Percentiles rank a stretch among this genome's conserved stretches.
Conservation (phyloP, 92 coral and sea anemone genomes). For the Actinernus sp. region DNA sequence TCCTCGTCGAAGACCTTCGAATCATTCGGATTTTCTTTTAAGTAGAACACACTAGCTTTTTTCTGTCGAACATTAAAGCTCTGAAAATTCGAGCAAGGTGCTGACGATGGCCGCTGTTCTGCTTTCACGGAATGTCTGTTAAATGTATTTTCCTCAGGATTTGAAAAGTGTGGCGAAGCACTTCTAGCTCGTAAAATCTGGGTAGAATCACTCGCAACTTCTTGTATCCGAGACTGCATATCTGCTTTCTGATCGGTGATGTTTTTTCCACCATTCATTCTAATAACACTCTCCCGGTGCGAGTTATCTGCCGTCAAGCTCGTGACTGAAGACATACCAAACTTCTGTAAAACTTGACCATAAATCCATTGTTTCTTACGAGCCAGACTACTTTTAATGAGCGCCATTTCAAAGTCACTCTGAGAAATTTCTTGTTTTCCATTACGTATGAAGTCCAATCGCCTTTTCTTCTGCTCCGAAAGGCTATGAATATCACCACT, state of each 20-base stretch:
- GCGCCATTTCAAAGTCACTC: constrained; percentile 31
- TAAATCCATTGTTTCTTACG: constrained; percentile 27
- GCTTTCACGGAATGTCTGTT: not conserved
- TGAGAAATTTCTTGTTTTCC: constrained; percentile 34
- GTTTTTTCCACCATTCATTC: not conserved
- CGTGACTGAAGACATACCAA: constrained; percentile 24
- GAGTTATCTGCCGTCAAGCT: constrained; percentile 17
- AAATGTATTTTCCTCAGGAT: not conserved
- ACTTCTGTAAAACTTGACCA: constrained; percentile 17
- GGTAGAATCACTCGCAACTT: not conserved
- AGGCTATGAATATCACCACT: not conserved
- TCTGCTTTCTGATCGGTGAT: not conserved
- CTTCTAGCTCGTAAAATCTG: not conserved
- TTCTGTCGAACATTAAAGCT: not conserved
- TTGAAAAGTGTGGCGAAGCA: not conserved
- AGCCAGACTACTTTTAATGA: constrained; percentile 15
- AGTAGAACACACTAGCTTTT: not conserved
- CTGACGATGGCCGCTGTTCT: not conserved
- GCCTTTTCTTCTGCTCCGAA: constrained; percentile 13
- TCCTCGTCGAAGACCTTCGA: constrained; percentile 38
- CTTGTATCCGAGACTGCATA: not conserved
- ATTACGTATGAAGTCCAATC: constrained; percentile 7
- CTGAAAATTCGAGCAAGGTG: not conserved
- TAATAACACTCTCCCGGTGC: not conserved
- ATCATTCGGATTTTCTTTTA: constrained; percentile 6